phyloP scores from a whole-genome alignment of 1,140 invertebrate genomes.

The Andricus grossulariae region DNA sequence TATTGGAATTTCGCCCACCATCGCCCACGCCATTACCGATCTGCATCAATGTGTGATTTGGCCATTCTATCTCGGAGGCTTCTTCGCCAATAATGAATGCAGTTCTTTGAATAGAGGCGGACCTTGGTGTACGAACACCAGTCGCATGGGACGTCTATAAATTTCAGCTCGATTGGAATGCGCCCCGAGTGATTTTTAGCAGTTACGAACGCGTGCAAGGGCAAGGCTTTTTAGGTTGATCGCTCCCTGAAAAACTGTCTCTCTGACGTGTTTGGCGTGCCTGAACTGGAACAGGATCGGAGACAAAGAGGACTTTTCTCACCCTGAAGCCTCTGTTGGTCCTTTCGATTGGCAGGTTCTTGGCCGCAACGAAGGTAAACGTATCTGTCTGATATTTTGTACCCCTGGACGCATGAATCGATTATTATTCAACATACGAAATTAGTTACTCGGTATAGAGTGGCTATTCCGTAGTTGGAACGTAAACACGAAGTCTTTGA shows the following conservation, averaged over 20 bases:
- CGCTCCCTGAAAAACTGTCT: slow-evolving; percentile 38
- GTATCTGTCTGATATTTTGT: slow-evolving; percentile 33
- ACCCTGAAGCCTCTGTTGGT: slow-evolving; percentile 44
- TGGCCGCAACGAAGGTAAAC: slow-evolving; percentile 56
- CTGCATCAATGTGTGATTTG: no score
- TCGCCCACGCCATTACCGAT: no score
- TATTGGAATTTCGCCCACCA: no score
- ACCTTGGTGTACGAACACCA: slow-evolving; percentile 58
- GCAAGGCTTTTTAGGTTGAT: slow-evolving; percentile 65
- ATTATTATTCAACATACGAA: slow-evolving; percentile 32
- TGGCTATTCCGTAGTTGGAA: no score
- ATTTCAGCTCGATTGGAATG: slow-evolving; percentile 57
- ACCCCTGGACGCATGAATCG: not conserved
- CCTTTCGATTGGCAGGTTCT: slow-evolving; percentile 47
- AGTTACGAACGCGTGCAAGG: slow-evolving; percentile 64
- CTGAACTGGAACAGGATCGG: not conserved
- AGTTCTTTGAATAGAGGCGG: slow-evolving; percentile 42
- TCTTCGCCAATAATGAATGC: slow-evolving; percentile 60
- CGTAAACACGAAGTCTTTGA: no score
- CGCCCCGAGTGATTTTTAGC: slow-evolving; percentile 60
- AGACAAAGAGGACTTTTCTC: slow-evolving; percentile 57
- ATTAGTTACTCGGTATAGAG: slow-evolving; percentile 17
- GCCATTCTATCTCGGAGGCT: slow-evolving; percentile 33
- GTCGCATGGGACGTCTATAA: slow-evolving; percentile 54
- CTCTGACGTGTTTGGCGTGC: not conserved